These are phyloP conservation scores for Pecten maximus DNA, from an alignment of 2,888 invertebrate genomes.

Conservation along the genomic window DNA sequence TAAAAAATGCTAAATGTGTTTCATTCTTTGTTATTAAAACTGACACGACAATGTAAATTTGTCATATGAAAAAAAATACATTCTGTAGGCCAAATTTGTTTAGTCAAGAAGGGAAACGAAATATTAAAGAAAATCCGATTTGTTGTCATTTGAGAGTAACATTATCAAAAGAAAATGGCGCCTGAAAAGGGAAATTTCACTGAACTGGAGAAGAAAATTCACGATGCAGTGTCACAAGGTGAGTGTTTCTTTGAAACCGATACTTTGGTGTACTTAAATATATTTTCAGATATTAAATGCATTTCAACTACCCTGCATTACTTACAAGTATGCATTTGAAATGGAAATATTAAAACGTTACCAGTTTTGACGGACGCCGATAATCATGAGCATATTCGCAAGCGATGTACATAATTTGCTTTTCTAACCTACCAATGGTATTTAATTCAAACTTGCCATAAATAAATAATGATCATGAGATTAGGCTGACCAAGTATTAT, in stretches of 20 bases:
- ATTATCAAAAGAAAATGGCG: slow-evolving; percentile 55
- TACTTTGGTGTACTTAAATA: not conserved
- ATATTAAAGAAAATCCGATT: not conserved
- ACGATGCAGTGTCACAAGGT: slow-evolving; percentile 59
- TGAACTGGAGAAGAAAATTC: slow-evolving; percentile 59
- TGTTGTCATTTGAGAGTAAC: slow-evolving; percentile 21
- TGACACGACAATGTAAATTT: not conserved
- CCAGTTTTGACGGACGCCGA: slow-evolving; percentile 13
- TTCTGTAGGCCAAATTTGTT: not conserved
- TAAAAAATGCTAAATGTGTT: not conserved
- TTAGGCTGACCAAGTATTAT: too few species aligned
- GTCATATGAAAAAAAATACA: too few species aligned
- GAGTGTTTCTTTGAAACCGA: not conserved
- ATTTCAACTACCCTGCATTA: not conserved
- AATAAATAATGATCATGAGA: too few species aligned
- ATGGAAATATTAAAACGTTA: not conserved
- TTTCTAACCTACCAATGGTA: too few species aligned
- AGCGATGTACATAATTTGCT: too few species aligned
- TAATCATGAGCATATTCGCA: too few species aligned
- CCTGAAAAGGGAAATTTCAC: slow-evolving; percentile 52
- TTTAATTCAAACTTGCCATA: too few species aligned
- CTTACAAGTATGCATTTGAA: not conserved
- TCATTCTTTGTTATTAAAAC: not conserved
- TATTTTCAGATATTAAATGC: not conserved
- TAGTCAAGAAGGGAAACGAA: not conserved